A percentile compares a stretch with the other conserved stretches of the same genome.
Evolutionary conservation across 2,797 vertebrate species (phyloP).

Genomic region (Manis javanica): DNA sequence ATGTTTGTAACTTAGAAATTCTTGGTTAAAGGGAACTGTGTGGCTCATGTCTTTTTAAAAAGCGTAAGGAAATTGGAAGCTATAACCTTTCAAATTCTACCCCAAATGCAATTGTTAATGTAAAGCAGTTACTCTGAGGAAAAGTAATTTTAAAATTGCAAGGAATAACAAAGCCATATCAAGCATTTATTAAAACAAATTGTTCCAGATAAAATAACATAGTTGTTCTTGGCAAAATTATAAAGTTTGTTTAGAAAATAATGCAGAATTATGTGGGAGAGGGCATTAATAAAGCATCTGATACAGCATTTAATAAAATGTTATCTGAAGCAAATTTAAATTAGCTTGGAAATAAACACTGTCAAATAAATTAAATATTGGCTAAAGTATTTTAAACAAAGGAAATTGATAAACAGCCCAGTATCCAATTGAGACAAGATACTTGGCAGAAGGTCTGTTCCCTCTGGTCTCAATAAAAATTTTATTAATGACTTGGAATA

Average conservation of each 20-base stretch:
- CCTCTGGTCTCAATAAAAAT: conserved; percentile 74
- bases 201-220: conserved; percentile 52
- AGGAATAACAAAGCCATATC: conserved; percentile 30
- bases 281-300: conserved; percentile 30
- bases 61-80: conserved; percentile 29
- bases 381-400: conserved; percentile 74
- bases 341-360: conserved; percentile 70
- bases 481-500: conserved; percentile 74
- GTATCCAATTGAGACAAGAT: conserved; percentile 60
- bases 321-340: conserved; percentile 70
- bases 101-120: conserved; percentile 54
- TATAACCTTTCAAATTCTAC: conserved; percentile 43
- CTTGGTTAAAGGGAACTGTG: background rate
- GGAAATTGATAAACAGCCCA: conserved; percentile 72
- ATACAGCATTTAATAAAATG: conserved; percentile 60
- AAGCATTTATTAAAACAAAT: conserved; percentile 60
- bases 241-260: conserved; percentile 54
- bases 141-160: conserved; percentile 61
- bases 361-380: conserved; percentile 71
- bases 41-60: background rate
- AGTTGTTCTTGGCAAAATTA: conserved; percentile 37
- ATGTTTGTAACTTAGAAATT: background rate
- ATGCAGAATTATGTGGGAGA: conserved; percentile 40
- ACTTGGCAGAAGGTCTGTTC: conserved; percentile 69
- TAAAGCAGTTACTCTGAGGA: conserved; percentile 35